phyloP scores from a whole-genome alignment of 2,797 vertebrate species.

The Falco columbarius region DNA sequence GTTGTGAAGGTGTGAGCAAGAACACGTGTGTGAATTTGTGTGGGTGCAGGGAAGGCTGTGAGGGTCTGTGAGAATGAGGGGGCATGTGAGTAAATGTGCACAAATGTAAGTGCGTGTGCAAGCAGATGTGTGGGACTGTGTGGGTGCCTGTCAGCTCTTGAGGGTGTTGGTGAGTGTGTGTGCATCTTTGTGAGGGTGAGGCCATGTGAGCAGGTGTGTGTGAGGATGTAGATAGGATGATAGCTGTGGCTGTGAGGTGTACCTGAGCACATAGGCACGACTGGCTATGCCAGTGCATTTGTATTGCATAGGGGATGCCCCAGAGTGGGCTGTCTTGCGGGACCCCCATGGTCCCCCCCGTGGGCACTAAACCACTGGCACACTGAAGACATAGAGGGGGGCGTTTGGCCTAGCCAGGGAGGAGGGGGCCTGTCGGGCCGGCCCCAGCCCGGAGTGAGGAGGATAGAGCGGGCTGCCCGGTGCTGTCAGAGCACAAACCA shows the following conservation, averaged over 20 bases:
- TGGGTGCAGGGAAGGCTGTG: too few species aligned
- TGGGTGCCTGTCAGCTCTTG: too few species aligned
- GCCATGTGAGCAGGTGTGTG: accelerated
- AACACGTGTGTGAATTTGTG: not conserved
- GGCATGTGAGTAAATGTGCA: accelerated
- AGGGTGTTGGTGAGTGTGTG: not conserved
- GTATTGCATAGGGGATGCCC: not conserved
- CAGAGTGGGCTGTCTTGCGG: not conserved
- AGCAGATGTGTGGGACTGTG: accelerated
- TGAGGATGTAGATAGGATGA: too few species aligned
- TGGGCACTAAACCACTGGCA: not conserved
- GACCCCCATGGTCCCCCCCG: accelerated
- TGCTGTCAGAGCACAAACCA: not conserved
- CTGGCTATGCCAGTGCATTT: not conserved
- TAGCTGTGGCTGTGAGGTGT: accelerated
- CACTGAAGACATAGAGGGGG: accelerated
- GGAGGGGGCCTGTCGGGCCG: not conserved
- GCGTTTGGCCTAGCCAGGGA: not conserved
- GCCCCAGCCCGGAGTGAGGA: accelerated
- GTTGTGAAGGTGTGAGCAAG: not conserved
- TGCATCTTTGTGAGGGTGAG: not conserved
- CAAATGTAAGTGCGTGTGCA: not conserved
- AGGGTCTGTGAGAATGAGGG: not conserved
- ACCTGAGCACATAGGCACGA: accelerated
- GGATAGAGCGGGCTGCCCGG: accelerated